phyloP scores from a whole-genome alignment of 2,113 vertebrate species.

The Glaucidium brasilianum region DNA sequence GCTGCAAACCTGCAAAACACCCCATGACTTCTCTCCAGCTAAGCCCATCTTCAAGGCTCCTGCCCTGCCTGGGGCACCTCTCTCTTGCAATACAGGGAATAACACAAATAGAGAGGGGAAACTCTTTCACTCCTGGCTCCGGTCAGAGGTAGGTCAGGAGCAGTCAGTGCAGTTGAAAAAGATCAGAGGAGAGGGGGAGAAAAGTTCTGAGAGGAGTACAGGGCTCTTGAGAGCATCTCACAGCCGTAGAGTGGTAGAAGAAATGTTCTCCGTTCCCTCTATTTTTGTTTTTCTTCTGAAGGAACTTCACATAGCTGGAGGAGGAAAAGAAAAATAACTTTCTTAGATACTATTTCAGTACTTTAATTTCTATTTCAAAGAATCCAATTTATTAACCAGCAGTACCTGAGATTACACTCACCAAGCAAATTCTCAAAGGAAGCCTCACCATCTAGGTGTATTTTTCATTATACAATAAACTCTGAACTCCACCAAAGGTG shows the following conservation, averaged over 20 bases:
- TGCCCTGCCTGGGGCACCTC: neutral
- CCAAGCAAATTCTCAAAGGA: conserved; percentile 53
- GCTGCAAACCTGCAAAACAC: neutral
- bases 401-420: conserved; percentile 42
- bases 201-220: neutral
- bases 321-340: neutral
- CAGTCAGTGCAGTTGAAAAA: neutral
- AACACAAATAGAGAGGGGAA: neutral
- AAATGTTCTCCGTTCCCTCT: neutral
- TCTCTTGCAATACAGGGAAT: neutral
- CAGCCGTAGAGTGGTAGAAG: neutral
- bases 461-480: conserved; percentile 41
- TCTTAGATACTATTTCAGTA: conserved; percentile 16
- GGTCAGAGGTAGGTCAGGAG: neutral
- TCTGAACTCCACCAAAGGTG: conserved; percentile 14
- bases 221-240: neutral
- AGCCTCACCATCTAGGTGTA: conserved; percentile 45
- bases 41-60: neutral
- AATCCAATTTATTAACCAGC: conserved; percentile 60
- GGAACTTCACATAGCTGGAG: neutral
- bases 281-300: neutral
- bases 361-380: conserved; percentile 45
- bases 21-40: neutral
- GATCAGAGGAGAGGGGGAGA: neutral
- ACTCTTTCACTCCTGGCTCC: neutral